phyloP scores from a whole-genome alignment of 37 sponge, comb jelly and placozoan genomes.

The Axinella damicornis region DNA sequence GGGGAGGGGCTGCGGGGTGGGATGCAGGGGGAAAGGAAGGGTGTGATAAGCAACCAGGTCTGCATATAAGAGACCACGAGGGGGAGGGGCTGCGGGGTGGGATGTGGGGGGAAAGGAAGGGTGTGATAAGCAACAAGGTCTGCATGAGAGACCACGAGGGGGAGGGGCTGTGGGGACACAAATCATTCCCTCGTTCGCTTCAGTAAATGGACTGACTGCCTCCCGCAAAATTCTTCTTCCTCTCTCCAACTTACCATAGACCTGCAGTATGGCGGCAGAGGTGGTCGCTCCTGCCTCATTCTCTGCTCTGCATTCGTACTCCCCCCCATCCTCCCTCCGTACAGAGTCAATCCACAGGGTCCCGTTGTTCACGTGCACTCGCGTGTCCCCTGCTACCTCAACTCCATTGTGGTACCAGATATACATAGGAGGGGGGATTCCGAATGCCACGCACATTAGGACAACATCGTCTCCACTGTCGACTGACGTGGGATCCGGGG shows the following conservation, averaged over 20 bases:
- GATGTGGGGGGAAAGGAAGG: too few relatives aligned
- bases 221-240: too few relatives aligned
- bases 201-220: too few relatives aligned
- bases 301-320: slow-evolving; percentile 8
- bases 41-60: too few relatives aligned
- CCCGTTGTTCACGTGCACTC: slow-evolving; percentile 9
- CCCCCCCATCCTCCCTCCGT: slow-evolving; percentile 10
- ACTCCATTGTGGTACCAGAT: slow-evolving; percentile 2
- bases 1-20: neutral
- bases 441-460: slow-evolving; percentile 9
- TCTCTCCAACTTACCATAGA: slow-evolving; percentile 21
- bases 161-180: too few relatives aligned
- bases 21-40: too few relatives aligned
- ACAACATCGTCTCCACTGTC: neutral
- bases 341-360: neutral
- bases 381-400: neutral
- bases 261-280: neutral
- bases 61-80: too few relatives aligned
- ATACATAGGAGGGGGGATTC: slow-evolving; percentile 3
- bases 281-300: neutral
- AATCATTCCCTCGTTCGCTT: too few relatives aligned
- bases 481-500: too few relatives aligned
- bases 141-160: too few relatives aligned
- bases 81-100: too few relatives aligned
- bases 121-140: too few relatives aligned